Evolutionary conservation across 37 sponge, comb jelly and placozoan species (phyloP).

Genomic region (Halisarca cf. caerulea): DNA sequence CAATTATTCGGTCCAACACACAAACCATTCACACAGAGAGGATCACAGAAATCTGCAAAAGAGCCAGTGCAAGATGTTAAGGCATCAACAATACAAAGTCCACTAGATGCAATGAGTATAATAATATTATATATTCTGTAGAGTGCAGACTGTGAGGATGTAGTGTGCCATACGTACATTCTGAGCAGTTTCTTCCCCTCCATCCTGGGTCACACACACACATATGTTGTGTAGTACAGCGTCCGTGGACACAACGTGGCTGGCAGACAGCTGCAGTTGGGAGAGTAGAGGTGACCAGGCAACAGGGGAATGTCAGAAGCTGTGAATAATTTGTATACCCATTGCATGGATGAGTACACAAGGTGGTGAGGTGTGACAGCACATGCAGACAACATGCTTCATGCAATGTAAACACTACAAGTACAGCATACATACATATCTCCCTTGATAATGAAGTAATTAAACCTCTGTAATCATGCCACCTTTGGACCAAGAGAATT

Average conservation of each 20-base stretch:
- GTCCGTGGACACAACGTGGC: not conserved
- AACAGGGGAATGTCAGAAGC: no score
- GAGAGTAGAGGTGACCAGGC: no score
- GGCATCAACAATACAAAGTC: not conserved
- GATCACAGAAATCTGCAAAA: not conserved
- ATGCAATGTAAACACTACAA: no score
- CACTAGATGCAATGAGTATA: not conserved
- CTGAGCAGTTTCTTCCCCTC: not conserved
- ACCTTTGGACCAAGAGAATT: no score
- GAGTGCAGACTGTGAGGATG: no score
- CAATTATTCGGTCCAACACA: slow-evolving; percentile 22
- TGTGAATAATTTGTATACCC: no score
- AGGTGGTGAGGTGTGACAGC: no score
- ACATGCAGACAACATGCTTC: no score
- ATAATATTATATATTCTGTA: not conserved
- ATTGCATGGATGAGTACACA: no score
- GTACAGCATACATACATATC: no score
- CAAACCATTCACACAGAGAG: not conserved
- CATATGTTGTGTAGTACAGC: not conserved
- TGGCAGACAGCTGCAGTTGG: not conserved
- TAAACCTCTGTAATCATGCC: no score
- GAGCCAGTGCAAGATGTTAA: not conserved
- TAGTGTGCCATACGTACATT: not conserved
- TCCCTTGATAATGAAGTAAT: no score
- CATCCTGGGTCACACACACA: slow-evolving; percentile 11